phyloP scores from a whole-genome alignment of 2,888 invertebrate genomes.

The Stenurella melanura region DNA sequence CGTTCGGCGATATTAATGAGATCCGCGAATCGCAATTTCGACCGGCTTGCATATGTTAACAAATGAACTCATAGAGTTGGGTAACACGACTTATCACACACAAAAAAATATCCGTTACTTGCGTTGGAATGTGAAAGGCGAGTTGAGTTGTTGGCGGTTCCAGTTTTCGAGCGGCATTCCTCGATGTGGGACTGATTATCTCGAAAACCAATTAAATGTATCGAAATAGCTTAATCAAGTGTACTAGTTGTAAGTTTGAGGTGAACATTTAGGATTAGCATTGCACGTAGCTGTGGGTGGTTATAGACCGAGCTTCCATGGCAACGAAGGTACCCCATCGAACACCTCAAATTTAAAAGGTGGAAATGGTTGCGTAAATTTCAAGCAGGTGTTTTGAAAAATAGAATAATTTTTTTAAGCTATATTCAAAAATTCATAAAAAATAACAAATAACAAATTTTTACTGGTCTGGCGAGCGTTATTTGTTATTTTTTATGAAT shows the following conservation, averaged over 20 bases:
- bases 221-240: slow-evolving; percentile 50
- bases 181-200: slow-evolving; percentile 54
- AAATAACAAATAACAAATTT: too few species aligned
- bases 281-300: slow-evolving; percentile 1
- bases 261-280: neutral
- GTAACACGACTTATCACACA: slow-evolving; percentile 33
- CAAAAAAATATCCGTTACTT: slow-evolving; percentile 57
- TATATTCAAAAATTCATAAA: too few species aligned
- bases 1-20: slow-evolving; percentile 6
- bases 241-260: neutral
- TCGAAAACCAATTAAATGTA: slow-evolving; percentile 53
- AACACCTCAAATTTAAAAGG: too few species aligned
- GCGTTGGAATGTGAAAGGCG: slow-evolving; percentile 62
- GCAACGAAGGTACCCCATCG: too few species aligned
- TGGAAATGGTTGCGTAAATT: too few species aligned
- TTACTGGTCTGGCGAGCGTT: too few species aligned
- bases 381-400: too few species aligned
- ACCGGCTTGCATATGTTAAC: slow-evolving; percentile 24
- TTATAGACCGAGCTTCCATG: too few species aligned
- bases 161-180: slow-evolving; percentile 61
- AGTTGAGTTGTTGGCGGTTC: slow-evolving; percentile 61
- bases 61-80: slow-evolving; percentile 21
- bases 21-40: slow-evolving; percentile 12
- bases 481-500: too few species aligned
- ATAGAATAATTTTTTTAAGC: too few species aligned